Conservation (phyloP, 1,140 invertebrate species). For the Drosophila watanabei region DNA sequence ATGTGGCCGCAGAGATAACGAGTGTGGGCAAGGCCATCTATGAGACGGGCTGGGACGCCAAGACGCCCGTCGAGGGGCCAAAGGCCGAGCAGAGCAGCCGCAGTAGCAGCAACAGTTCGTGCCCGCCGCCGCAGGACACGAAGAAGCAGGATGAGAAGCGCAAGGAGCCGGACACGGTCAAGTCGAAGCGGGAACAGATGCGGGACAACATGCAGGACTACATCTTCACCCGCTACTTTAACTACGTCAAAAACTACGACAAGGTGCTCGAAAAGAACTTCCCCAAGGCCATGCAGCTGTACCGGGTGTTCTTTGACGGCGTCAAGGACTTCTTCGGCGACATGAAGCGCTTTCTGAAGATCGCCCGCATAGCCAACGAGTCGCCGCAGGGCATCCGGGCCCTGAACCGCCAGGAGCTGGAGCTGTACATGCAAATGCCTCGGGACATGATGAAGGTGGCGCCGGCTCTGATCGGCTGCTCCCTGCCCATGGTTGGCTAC, state of each 20-base stretch:
- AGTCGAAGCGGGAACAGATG: slow-evolving; percentile 72
- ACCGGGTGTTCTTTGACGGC: slow-evolving; percentile 91
- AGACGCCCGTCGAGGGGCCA: slow-evolving; percentile 10
- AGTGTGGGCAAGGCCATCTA: slow-evolving; percentile 70
- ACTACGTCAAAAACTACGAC: slow-evolving; percentile 90
- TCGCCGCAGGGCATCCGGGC: slow-evolving; percentile 87
- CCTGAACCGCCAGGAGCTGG: slow-evolving; percentile 90
- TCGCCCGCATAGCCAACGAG: slow-evolving; percentile 87
- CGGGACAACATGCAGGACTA: slow-evolving; percentile 79
- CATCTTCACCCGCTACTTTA: slow-evolving; percentile 87
- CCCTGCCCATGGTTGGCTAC: slow-evolving; percentile 94
- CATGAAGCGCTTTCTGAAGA: slow-evolving; percentile 90
- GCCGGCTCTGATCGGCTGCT: slow-evolving; percentile 91
- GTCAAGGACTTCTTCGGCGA: slow-evolving; percentile 92
- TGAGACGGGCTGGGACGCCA: slow-evolving; percentile 64
- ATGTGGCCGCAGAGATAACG: slow-evolving; percentile 73
- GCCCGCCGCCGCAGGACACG: background rate
- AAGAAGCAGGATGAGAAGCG: slow-evolving; percentile 26
- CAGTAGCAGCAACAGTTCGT: background rate
- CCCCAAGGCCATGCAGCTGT: slow-evolving; percentile 91
- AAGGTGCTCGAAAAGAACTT: slow-evolving; percentile 90
- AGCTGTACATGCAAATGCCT: slow-evolving; percentile 92
- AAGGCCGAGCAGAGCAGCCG: background rate
- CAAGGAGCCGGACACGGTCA: slow-evolving; percentile 41
- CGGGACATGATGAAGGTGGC: slow-evolving; percentile 92